Evolutionary conservation across 1,140 invertebrate genomes (phyloP).

Genomic region (Pseudoatta argentina): DNA sequence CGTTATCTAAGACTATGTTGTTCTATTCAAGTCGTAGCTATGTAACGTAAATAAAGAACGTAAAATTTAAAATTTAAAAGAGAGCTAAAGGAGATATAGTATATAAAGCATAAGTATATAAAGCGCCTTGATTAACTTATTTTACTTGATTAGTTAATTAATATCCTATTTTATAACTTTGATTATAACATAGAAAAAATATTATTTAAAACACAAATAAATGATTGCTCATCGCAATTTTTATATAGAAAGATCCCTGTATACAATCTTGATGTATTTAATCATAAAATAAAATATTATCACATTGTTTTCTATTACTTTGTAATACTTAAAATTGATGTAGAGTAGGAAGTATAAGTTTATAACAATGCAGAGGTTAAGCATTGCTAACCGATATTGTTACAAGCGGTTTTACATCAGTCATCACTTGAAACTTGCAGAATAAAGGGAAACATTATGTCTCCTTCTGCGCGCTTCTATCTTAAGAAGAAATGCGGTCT

Average conservation of each 20-base stretch:
- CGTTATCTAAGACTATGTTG: constrained; percentile 32
- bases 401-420: constrained; percentile 48
- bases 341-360: not conserved
- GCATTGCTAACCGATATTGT: constrained; percentile 52
- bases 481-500: constrained; percentile 60
- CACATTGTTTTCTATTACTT: not conserved
- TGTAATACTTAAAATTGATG: constrained; percentile 1
- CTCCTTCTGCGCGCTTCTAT: constrained; percentile 56
- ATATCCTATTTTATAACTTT: not conserved
- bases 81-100: too few species aligned
- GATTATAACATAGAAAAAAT: not conserved
- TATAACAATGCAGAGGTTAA: constrained; percentile 27
- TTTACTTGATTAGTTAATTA: not conserved
- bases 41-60: not conserved
- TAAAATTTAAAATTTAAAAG: not conserved
- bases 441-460: constrained; percentile 55
- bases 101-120: not conserved
- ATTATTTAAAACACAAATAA: not conserved
- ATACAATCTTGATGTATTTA: not conserved
- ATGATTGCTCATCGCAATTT: not conserved
- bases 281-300: not conserved
- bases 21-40: constrained; percentile 3
- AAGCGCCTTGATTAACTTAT: not conserved
- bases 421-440: constrained; percentile 20
- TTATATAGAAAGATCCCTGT: not conserved